Evolutionary conservation across 2,113 vertebrate genomes (phyloP).

Genomic region (Clarias gariepinus): DNA sequence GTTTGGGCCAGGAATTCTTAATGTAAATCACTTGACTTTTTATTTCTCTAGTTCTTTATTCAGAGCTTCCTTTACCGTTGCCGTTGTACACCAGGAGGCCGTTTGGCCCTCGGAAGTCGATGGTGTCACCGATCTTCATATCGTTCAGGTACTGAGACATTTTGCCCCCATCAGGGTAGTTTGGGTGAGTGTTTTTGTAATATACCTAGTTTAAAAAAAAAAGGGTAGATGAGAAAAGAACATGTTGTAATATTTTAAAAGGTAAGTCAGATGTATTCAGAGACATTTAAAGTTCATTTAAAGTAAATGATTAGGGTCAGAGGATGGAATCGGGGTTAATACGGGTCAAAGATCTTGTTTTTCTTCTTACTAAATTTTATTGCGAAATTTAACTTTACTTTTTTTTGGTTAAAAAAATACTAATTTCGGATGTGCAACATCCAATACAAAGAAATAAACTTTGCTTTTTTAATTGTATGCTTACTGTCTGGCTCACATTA

Average conservation of each 20-base stretch:
- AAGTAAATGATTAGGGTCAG: neutral
- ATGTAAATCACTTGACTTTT: neutral
- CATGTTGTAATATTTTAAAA: neutral
- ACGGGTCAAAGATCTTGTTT: neutral
- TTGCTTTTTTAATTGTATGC: neutral
- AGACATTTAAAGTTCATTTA: neutral
- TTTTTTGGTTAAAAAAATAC: neutral
- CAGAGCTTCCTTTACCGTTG: conserved; percentile 68
- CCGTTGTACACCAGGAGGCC: conserved; percentile 84
- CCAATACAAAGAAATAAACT: neutral
- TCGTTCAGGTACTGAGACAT: conserved; percentile 88
- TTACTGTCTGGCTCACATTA: neutral
- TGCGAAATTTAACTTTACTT: neutral
- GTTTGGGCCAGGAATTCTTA: neutral
- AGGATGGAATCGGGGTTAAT: neutral
- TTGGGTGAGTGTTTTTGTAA: conserved; percentile 81
- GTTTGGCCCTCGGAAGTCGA: conserved; percentile 87
- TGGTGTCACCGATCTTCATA: conserved; percentile 81
- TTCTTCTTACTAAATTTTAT: neutral
- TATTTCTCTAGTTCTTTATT: neutral
- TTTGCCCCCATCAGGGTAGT: conserved; percentile 86
- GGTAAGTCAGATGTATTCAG: neutral
- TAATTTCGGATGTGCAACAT: neutral
- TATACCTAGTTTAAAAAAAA: conserved; percentile 76
- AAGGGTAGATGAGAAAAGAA: neutral